These are phyloP conservation scores for Porites rus DNA, from an alignment of 92 coral and sea anemone species.

Conservation along the genomic window DNA sequence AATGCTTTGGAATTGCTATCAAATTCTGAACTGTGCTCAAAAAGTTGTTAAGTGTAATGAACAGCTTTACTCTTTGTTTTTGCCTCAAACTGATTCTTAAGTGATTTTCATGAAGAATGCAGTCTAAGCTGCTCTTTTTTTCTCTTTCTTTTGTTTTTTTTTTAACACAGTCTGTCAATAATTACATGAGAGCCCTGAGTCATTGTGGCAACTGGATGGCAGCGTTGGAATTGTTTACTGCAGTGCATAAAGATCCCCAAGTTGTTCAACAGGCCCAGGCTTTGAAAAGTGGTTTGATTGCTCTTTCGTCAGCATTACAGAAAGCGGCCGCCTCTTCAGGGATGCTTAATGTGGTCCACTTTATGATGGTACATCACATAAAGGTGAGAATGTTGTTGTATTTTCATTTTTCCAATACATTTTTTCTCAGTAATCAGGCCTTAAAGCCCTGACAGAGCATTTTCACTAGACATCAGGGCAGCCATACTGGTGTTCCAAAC, in stretches of 20 bases:
- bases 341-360: conserved; percentile 52
- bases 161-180: conserved; percentile 45
- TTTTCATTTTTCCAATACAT: background rate
- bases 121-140: background rate
- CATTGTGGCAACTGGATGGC: conserved; percentile 35
- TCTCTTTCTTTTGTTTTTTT: background rate
- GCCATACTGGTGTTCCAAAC: no score
- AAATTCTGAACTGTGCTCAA: no score
- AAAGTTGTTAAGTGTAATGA: no score
- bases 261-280: conserved; percentile 34
- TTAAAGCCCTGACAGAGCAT: no score
- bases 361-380: conserved; percentile 65
- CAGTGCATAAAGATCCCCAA: conserved; percentile 31
- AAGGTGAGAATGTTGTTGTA: conserved; percentile 8
- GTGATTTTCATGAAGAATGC: background rate
- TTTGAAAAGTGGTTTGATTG: conserved; percentile 47
- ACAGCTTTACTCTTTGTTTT: background rate
- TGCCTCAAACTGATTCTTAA: background rate
- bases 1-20: no score
- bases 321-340: conserved; percentile 33
- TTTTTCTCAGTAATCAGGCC: no score
- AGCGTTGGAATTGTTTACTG: conserved; percentile 63
- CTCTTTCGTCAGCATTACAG: conserved; percentile 54
- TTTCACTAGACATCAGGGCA: no score
- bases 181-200: conserved; percentile 47